Conservation (phyloP, 2,888 invertebrate genomes). For the Tortricodes alternella region DNA sequence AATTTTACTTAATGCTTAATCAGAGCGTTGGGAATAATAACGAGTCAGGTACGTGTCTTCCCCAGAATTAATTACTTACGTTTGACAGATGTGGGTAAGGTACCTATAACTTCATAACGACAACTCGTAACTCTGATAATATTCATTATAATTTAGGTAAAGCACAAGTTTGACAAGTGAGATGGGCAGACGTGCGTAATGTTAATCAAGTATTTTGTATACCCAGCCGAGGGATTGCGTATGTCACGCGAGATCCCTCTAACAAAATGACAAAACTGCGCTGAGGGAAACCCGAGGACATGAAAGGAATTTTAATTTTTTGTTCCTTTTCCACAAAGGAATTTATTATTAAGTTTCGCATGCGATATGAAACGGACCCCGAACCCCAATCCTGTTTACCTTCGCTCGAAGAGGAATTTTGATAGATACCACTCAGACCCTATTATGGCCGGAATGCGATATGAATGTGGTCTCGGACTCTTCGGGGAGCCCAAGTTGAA, state of each 20-base stretch:
- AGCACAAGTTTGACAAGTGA: conserved; percentile 30
- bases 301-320: conserved; percentile 75
- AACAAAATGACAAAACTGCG: conserved; percentile 73
- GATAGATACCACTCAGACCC: conserved; percentile 52
- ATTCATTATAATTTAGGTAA: conserved; percentile 29
- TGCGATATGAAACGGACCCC: conserved; percentile 62
- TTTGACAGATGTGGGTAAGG: conserved; percentile 19
- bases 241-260: conserved; percentile 63
- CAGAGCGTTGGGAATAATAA: not conserved
- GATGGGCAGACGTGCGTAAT: conserved; percentile 32
- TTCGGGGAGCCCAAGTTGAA: too few species aligned
- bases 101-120: conserved; percentile 21
- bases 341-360: conserved; percentile 73
- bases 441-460: conserved; percentile 8
- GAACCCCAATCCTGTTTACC: conserved; percentile 50
- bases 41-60: not conserved
- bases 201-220: conserved; percentile 34
- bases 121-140: conserved; percentile 23
- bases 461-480: too few species aligned
- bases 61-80: conserved; percentile 12
- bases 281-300: conserved; percentile 58
- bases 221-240: conserved; percentile 53
- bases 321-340: conserved; percentile 71
- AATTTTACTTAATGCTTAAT: not conserved
- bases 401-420: conserved; percentile 59